These are phyloP conservation scores for Bombus vancouverensis DNA, from an alignment of 1,140 invertebrate species.

Conservation along the genomic window DNA sequence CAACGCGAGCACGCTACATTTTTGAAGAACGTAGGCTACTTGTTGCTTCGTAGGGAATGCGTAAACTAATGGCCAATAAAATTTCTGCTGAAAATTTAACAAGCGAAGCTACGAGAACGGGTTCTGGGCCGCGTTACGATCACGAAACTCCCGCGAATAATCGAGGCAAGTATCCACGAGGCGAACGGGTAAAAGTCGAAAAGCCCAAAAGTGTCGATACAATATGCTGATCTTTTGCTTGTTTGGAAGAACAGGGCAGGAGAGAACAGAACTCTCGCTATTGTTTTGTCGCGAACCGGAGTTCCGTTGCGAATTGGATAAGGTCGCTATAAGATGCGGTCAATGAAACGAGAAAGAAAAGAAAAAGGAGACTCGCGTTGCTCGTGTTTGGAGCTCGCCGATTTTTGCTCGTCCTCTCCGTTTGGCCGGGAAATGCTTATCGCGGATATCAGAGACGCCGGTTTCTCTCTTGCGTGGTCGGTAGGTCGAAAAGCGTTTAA, in stretches of 20 bases:
- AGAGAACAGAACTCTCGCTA: background rate
- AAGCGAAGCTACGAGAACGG: background rate
- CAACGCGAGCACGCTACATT: background rate
- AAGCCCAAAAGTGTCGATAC: background rate
- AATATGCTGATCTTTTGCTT: background rate
- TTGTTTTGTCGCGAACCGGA: background rate
- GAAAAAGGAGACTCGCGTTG: background rate
- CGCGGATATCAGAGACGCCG: background rate
- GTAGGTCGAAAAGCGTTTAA: background rate
- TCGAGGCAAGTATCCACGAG: background rate
- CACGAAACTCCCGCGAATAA: background rate
- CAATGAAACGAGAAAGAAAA: background rate
- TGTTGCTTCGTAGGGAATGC: constrained; percentile 10
- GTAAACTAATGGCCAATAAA: background rate
- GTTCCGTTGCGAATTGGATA: background rate
- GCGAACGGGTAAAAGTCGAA: background rate
- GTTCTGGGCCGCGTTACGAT: background rate
- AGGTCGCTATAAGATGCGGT: too few species aligned
- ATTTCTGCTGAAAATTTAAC: constrained; percentile 6
- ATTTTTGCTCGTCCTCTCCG: background rate
- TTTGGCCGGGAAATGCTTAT: background rate
- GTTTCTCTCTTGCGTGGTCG: constrained; percentile 1
- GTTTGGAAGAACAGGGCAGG: background rate
- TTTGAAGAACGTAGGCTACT: constrained; percentile 32
- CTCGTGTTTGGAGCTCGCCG: background rate